Conservation (phyloP, 2,888 invertebrate genomes). For the Entomobrya proxima region DNA sequence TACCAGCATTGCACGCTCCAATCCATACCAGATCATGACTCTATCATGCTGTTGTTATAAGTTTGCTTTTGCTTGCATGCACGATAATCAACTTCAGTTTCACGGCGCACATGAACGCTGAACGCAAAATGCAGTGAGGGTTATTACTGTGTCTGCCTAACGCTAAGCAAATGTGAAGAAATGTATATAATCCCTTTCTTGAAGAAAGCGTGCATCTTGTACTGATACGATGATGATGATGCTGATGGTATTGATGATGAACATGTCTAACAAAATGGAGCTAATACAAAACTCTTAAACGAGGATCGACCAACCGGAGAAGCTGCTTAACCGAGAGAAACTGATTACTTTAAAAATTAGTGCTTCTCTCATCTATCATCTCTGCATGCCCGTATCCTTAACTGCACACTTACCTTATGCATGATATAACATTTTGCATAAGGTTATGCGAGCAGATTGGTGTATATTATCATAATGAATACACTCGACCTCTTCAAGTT, state of each 20-base stretch:
- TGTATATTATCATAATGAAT: no score
- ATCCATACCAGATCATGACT: no score
- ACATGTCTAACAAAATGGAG: slow-evolving; percentile 53
- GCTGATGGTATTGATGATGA: background rate
- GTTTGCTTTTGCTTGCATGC: no score
- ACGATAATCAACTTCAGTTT: no score
- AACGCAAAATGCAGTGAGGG: background rate
- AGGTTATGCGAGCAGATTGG: background rate
- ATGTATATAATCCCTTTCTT: background rate
- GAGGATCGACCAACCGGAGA: slow-evolving; percentile 58
- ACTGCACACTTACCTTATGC: background rate
- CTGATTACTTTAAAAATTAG: slow-evolving; percentile 42
- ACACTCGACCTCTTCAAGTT: no score
- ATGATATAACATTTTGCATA: background rate
- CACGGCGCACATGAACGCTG: slow-evolving; percentile 10
- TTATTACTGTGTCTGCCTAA: background rate
- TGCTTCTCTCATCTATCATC: slow-evolving; percentile 16
- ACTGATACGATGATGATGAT: background rate
- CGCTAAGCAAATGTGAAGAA: background rate
- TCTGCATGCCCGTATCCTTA: background rate
- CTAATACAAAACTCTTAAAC: slow-evolving; percentile 13
- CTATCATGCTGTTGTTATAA: no score
- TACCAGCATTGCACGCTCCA: no score
- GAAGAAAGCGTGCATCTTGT: background rate
- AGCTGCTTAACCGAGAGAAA: slow-evolving; percentile 41